Evolutionary conservation across 2,113 vertebrate genomes (phyloP).

Genomic region (Thermophis baileyi): DNA sequence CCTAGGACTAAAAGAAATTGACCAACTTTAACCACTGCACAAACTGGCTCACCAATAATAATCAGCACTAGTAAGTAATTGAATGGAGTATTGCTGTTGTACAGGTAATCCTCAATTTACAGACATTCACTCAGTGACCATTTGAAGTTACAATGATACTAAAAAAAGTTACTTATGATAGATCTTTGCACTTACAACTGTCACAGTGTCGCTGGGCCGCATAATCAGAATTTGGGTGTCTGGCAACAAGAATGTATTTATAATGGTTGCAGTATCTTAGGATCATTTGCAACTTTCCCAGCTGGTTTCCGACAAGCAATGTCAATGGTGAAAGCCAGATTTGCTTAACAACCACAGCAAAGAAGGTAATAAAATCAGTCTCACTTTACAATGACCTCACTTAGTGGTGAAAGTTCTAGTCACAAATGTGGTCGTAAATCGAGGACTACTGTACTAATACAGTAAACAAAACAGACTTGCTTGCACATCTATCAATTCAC

Average conservation of each 20-base stretch:
- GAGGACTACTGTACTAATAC: neutral
- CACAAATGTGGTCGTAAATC: neutral
- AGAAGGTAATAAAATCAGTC: neutral
- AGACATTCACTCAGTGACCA: neutral
- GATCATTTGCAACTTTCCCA: neutral
- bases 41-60: neutral
- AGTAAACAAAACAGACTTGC: neutral
- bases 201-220: neutral
- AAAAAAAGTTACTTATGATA: neutral
- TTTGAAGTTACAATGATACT: neutral
- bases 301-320: neutral
- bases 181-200: neutral
- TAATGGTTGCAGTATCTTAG: neutral
- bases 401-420: neutral
- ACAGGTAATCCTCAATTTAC: neutral
- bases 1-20: neutral
- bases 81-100: neutral
- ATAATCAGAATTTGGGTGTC: neutral
- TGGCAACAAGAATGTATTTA: neutral
- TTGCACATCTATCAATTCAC: neutral
- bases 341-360: neutral
- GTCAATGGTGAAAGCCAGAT: neutral
- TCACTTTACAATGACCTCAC: neutral
- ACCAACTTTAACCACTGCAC: neutral
- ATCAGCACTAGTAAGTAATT: neutral